Conservation (phyloP, 2,888 invertebrate genomes). For the Calliopum simillimum region DNA sequence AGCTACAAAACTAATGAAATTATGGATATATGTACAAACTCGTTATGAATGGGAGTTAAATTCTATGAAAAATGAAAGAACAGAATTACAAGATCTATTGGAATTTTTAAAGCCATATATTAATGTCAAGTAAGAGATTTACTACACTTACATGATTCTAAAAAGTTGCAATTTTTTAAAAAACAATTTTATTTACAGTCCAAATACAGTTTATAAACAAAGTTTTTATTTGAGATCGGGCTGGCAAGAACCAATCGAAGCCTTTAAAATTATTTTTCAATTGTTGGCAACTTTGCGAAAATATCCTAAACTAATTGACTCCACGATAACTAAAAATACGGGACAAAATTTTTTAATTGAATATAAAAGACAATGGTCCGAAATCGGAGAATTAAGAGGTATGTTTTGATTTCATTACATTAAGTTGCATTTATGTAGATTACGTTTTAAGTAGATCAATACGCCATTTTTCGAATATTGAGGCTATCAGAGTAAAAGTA, state of each 20-base stretch:
- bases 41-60: conserved; percentile 60
- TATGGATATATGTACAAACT: conserved; percentile 55
- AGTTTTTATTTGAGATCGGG: conserved; percentile 47
- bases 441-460: too few relatives aligned
- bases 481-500: too few relatives aligned
- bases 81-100: conserved; percentile 46
- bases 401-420: conserved; percentile 3
- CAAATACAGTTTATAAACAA: conserved; percentile 52
- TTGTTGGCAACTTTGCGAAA: conserved; percentile 49
- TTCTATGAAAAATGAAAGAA: conserved; percentile 1
- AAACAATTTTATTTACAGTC: conserved; percentile 38
- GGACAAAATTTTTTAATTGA: too few relatives aligned
- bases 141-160: too few relatives aligned
- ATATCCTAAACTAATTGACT: conserved; percentile 41
- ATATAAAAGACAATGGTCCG: conserved; percentile 44
- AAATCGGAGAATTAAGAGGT: conserved; percentile 38
- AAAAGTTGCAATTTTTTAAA: too few relatives aligned
- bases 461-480: too few relatives aligned
- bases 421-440: background rate
- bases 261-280: conserved; percentile 52
- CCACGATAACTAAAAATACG: conserved; percentile 33
- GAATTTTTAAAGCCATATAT: conserved; percentile 49
- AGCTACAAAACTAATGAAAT: conserved; percentile 61
- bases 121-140: conserved; percentile 42
- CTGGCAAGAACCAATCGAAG: conserved; percentile 57